These are phyloP conservation scores for Tetragonula carbonaria DNA, from an alignment of 2,888 invertebrate genomes.

Conservation along the genomic window DNA sequence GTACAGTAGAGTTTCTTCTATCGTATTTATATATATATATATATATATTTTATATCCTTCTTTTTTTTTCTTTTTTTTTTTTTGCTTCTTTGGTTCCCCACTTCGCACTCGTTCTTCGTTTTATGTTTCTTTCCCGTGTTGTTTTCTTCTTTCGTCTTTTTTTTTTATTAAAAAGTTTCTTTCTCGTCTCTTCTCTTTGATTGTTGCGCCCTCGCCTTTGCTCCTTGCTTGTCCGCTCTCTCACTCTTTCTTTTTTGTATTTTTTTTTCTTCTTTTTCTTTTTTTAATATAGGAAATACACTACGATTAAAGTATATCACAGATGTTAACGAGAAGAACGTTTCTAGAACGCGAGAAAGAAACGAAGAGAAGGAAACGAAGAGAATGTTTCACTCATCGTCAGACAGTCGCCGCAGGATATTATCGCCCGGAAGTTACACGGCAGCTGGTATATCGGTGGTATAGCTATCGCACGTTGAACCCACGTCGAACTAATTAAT, in stretches of 20 bases:
- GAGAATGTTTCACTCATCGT: slow-evolving; percentile 48
- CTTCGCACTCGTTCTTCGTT: slow-evolving; percentile 23
- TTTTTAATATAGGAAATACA: slow-evolving; percentile 75
- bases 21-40: slow-evolving; percentile 48
- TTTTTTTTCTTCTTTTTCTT: slow-evolving; percentile 50
- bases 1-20: slow-evolving; percentile 73
- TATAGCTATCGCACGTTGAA: slow-evolving; percentile 47
- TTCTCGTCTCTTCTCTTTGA: not conserved
- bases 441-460: slow-evolving; percentile 39
- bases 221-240: slow-evolving; percentile 33
- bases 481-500: slow-evolving; percentile 7
- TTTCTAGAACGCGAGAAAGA: slow-evolving; percentile 75
- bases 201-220: not conserved
- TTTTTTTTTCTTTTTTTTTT: not conserved
- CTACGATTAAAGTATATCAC: slow-evolving; percentile 83
- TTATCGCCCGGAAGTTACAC: slow-evolving; percentile 38
- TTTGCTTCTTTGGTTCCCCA: slow-evolving; percentile 14
- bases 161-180: slow-evolving; percentile 11
- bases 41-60: not conserved
- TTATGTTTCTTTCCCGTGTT: not conserved
- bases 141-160: slow-evolving; percentile 45
- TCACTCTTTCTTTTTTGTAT: slow-evolving; percentile 40
- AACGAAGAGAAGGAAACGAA: slow-evolving; percentile 63
- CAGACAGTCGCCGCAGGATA: slow-evolving; percentile 54
- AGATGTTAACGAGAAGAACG: slow-evolving; percentile 81